Evolutionary conservation across 2,888 invertebrate species (phyloP).

Genomic region (Margaritifera margaritifera): DNA sequence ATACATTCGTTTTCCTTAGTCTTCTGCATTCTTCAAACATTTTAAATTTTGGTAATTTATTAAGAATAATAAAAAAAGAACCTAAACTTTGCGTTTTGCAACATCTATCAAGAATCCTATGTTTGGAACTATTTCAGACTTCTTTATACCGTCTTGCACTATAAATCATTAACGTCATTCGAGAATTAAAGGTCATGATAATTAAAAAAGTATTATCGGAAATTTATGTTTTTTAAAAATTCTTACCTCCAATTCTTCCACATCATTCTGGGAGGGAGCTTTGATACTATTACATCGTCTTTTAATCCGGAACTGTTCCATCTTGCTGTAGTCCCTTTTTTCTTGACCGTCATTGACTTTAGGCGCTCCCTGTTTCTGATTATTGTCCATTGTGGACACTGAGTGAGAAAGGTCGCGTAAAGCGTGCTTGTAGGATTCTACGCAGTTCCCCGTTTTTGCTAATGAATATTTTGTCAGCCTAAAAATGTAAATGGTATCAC

Average conservation of each 20-base stretch:
- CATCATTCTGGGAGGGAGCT: conserved; percentile 49
- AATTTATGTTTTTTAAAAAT: background rate
- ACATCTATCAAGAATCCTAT: too few relatives aligned
- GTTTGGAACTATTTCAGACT: too few relatives aligned
- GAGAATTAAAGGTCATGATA: too few relatives aligned
- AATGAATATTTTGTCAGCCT: background rate
- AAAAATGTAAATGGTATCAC: too few relatives aligned
- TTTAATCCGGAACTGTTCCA: conserved; percentile 43
- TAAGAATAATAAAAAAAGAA: too few relatives aligned
- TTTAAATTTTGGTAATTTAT: too few relatives aligned
- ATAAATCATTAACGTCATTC: too few relatives aligned
- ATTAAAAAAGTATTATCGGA: too few relatives aligned
- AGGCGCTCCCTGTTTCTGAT: conserved; percentile 6
- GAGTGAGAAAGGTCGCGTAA: conserved; percentile 35
- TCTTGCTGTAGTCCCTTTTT: conserved; percentile 42
- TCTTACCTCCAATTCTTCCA: conserved; percentile 51
- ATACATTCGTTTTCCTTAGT: too few relatives aligned
- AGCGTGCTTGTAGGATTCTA: conserved; percentile 57
- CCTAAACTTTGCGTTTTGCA: too few relatives aligned
- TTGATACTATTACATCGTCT: conserved; percentile 51
- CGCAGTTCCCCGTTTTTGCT: conserved; percentile 58
- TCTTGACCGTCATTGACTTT: conserved; percentile 17
- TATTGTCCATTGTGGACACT: conserved; percentile 17
- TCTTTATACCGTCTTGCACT: too few relatives aligned
- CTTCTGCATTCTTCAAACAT: too few relatives aligned